A percentile compares a stretch with the other conserved stretches of the same genome.
phyloP scores from a whole-genome alignment of 2,113 vertebrate genomes.

The Zosterops japonicus region DNA sequence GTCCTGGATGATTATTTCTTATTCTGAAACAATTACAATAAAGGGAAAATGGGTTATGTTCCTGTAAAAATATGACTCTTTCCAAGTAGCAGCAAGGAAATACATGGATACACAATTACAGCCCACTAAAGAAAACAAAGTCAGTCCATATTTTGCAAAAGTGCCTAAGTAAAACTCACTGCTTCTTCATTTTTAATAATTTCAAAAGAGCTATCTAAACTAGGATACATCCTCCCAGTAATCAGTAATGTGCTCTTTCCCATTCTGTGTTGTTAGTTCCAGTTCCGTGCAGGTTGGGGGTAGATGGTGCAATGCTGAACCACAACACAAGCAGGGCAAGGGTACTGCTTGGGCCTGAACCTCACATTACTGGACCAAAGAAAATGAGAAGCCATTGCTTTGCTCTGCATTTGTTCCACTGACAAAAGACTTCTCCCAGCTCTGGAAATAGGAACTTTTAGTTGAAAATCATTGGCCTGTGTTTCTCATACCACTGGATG shows the following conservation, averaged over 20 bases:
- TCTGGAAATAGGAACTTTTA: neutral
- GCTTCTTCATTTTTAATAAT: neutral
- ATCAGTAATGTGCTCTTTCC: neutral
- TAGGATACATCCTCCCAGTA: neutral
- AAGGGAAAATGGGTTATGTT: conserved; percentile 72
- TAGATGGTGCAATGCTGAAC: neutral
- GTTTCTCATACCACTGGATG: neutral
- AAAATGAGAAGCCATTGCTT: neutral
- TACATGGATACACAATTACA: conserved; percentile 25
- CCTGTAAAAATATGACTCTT: conserved; percentile 69
- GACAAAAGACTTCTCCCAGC: neutral
- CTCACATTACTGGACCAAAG: neutral
- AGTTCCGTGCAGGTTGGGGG: neutral
- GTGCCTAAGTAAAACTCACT: neutral
- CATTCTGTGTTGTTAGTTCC: neutral
- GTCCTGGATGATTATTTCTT: conserved; percentile 79
- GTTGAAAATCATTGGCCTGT: neutral
- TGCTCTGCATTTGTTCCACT: neutral
- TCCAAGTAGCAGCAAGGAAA: conserved; percentile 47
- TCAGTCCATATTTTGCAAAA: neutral
- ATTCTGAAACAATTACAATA: conserved; percentile 77
- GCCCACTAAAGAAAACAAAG: neutral
- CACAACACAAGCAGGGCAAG: neutral
- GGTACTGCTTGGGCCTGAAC: no score
- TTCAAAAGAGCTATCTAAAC: neutral